phyloP scores from a whole-genome alignment of 92 coral and sea anemone genomes.

The Phenganax subtilis region DNA sequence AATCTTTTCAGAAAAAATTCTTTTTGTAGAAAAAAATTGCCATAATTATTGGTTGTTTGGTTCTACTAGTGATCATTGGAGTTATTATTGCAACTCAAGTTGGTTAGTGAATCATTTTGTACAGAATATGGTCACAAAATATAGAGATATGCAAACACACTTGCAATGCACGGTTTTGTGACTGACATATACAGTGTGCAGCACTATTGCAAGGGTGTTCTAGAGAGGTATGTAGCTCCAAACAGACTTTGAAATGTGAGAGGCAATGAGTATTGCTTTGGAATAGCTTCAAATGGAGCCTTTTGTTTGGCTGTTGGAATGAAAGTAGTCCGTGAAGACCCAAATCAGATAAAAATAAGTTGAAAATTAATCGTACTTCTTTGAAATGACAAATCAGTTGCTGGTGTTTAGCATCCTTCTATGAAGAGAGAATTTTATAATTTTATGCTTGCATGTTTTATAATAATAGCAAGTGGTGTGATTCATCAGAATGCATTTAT shows the following conservation, averaged over 20 bases:
- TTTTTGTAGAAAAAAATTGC: slow-evolving; percentile 76
- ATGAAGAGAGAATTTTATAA: neutral
- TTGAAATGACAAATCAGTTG: neutral
- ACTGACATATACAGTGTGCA: neutral
- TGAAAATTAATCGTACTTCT: no score
- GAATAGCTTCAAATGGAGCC: no score
- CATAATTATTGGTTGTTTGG: slow-evolving; percentile 54
- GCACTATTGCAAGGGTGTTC: neutral
- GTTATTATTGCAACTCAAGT: slow-evolving; percentile 32
- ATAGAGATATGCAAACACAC: neutral
- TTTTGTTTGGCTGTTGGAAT: no score
- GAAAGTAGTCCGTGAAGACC: no score
- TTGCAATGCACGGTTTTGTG: no score
- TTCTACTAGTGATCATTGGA: slow-evolving; percentile 55
- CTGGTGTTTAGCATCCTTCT: neutral
- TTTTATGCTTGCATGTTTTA: neutral
- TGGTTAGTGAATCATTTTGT: neutral
- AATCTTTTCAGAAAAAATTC: neutral
- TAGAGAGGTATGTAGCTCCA: neutral
- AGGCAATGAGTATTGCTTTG: neutral
- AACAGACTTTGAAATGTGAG: neutral
- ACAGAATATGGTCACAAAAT: neutral
- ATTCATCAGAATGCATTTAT: neutral
- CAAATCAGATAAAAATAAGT: no score
- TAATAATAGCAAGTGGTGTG: neutral